Evolutionary conservation across 2,888 invertebrate species (phyloP).

Genomic region (Euzetes globulus): DNA sequence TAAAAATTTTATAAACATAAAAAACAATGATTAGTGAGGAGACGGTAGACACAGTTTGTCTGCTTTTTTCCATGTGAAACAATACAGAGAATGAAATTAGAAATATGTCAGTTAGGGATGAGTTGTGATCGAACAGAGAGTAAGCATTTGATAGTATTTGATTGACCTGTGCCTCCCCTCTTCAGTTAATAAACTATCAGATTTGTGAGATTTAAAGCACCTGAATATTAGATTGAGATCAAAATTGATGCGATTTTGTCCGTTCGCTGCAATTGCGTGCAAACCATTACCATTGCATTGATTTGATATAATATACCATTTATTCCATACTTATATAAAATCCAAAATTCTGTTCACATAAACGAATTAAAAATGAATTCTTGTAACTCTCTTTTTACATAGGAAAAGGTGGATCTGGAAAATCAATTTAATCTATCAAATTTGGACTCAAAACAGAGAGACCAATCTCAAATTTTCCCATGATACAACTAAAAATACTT

Average conservation of each 20-base stretch:
- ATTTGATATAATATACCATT: slow-evolving; percentile 4
- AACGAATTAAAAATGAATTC: background rate
- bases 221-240: slow-evolving; percentile 22
- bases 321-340: background rate
- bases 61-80: background rate
- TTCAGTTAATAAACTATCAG: slow-evolving; percentile 21
- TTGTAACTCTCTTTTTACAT: background rate
- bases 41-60: too few relatives aligned
- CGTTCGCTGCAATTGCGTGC: background rate
- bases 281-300: slow-evolving; percentile 13
- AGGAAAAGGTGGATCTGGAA: background rate
- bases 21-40: background rate
- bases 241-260: slow-evolving; percentile 18
- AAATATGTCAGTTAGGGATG: slow-evolving; percentile 11
- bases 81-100: background rate
- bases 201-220: slow-evolving; percentile 22
- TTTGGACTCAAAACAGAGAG: too few relatives aligned
- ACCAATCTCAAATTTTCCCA: too few relatives aligned
- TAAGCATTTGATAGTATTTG: background rate
- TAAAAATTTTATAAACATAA: background rate
- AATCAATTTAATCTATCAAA: too few relatives aligned
- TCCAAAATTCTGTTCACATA: background rate
- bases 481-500: too few relatives aligned
- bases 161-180: slow-evolving; percentile 20
- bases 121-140: slow-evolving; percentile 1